Evolutionary conservation across 2,797 vertebrate genomes (phyloP), one percentile per base, ranked within the genome.

Genomic region (Vireo griseus): DNA sequence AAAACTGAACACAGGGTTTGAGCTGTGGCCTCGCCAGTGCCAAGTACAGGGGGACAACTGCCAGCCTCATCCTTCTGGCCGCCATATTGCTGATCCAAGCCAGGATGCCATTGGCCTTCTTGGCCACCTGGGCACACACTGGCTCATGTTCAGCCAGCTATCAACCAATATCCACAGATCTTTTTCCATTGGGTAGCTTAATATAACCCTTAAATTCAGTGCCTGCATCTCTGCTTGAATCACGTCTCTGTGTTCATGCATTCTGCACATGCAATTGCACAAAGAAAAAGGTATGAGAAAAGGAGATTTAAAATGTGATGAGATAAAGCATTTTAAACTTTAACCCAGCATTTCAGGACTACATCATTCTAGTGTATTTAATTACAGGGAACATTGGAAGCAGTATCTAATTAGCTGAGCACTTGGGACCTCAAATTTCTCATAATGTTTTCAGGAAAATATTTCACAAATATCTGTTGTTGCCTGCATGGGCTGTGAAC

Each of bases 391-490:
- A 88, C 39, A 63, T 10, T 90, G 76, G 61, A 88, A 88, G 48
- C 66, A 85, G 47, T 69, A 83, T 84, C 58, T 92, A 55, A 80
- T 93, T 86, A 95, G 82, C 50, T 75, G 37, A 90, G 66, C 58
- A 80, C 48, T 75, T 48, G 75, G 12, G 62, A 29, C 52, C 68
- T 88, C 78, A 77, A 74, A 94, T 87, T 92, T 83, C 61, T 92
- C 69, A 66, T 61, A 35, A 85, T 62, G 58, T 83, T 80, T 91
- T 93, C 82, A 92, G 68, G 33, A 93, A 91, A 86, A 91, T 42
- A 24, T 25, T 80, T 93, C 93, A 91, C 28, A 80, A 86, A 68
- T 83, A 92, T 86, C 58, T 77, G 19, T 83, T 61, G 47, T 57
- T 0, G 2, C 29, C 59, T 68, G 24, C 75, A 57, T 21, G 55